Conservation (phyloP, 2,113 vertebrate species). For the Austrofundulus limnaeus region DNA sequence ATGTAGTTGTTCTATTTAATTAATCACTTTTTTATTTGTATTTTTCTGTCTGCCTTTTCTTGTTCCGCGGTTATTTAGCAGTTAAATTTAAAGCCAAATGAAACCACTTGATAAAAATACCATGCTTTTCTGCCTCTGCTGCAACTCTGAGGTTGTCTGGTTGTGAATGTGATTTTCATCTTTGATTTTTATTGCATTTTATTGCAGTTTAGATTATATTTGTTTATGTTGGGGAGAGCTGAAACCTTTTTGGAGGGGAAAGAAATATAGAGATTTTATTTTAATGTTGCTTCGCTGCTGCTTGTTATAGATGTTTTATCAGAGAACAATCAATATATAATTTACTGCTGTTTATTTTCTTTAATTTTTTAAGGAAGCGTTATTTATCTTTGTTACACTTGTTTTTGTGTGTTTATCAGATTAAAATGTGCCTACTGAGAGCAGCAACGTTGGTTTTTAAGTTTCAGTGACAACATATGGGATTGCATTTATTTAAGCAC, state of each 20-base stretch:
- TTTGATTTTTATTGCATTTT: slow-evolving; percentile 44
- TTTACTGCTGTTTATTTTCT: slow-evolving; percentile 4
- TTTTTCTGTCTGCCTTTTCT: not conserved
- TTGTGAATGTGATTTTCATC: slow-evolving; percentile 41
- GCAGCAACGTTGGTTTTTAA: slow-evolving; percentile 14
- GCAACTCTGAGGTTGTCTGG: slow-evolving; percentile 22
- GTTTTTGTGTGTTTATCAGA: slow-evolving; percentile 23
- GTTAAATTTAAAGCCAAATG: slow-evolving; percentile 7
- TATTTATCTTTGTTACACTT: slow-evolving; percentile 12
- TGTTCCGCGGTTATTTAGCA: not conserved
- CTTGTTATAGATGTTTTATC: slow-evolving; percentile 34
- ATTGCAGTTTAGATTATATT: slow-evolving; percentile 36
- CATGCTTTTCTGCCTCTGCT: slow-evolving; percentile 5
- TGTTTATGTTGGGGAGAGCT: slow-evolving; percentile 34
- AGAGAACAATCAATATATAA: slow-evolving; percentile 28
- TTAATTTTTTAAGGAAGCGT: slow-evolving; percentile 19
- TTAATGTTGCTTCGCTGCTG: slow-evolving; percentile 24
- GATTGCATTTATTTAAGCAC: not conserved
- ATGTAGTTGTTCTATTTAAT: not conserved
- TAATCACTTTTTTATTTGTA: not conserved
- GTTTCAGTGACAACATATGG: slow-evolving; percentile 18
- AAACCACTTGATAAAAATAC: slow-evolving; percentile 29
- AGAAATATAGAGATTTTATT: slow-evolving; percentile 22
- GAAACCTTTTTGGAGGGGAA: slow-evolving; percentile 10
- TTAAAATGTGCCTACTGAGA: slow-evolving; percentile 57